phyloP scores from a whole-genome alignment of 1,140 invertebrate species.

The Ceratina calcarata region DNA sequence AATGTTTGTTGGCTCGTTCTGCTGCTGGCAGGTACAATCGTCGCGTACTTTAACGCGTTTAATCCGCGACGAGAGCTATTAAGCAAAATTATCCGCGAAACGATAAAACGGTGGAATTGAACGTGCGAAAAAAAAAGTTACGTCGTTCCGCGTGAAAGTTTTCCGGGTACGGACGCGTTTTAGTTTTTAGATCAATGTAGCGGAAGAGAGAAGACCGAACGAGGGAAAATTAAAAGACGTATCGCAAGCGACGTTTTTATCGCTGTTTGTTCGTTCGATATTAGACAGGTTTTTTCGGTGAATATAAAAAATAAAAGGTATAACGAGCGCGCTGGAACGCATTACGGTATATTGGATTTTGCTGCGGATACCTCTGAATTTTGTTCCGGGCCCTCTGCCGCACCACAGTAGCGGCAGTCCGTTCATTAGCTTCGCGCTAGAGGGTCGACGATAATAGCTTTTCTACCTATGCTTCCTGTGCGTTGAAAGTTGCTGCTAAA shows the following conservation, averaged over 20 bases:
- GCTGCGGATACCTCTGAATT: slow-evolving; percentile 32
- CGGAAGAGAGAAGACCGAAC: no score
- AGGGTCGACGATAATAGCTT: slow-evolving; percentile 43
- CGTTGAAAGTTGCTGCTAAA: slow-evolving; percentile 22
- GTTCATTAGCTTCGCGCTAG: slow-evolving; percentile 31
- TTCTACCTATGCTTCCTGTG: slow-evolving; percentile 15
- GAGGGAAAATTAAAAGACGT: not conserved
- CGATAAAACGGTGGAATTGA: not conserved
- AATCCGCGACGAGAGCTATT: not conserved
- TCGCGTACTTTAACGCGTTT: not conserved
- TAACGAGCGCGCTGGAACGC: not conserved
- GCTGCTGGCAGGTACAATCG: not conserved
- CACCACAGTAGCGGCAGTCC: not conserved
- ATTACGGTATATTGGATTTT: slow-evolving; percentile 37
- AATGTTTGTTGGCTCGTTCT: not conserved
- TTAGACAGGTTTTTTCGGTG: not conserved
- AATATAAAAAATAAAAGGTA: not conserved
- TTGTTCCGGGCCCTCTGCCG: not conserved
- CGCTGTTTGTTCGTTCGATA: not conserved
- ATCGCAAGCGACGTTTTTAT: not conserved
- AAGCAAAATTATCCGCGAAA: not conserved
- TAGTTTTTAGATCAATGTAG: no score
- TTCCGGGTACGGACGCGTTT: not conserved
- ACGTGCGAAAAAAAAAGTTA: not conserved
- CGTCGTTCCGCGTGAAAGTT: not conserved